Evolutionary conservation across 64 coral and sea anemone species (phyloP).

Genomic region (Stichodactyla mertensii): DNA sequence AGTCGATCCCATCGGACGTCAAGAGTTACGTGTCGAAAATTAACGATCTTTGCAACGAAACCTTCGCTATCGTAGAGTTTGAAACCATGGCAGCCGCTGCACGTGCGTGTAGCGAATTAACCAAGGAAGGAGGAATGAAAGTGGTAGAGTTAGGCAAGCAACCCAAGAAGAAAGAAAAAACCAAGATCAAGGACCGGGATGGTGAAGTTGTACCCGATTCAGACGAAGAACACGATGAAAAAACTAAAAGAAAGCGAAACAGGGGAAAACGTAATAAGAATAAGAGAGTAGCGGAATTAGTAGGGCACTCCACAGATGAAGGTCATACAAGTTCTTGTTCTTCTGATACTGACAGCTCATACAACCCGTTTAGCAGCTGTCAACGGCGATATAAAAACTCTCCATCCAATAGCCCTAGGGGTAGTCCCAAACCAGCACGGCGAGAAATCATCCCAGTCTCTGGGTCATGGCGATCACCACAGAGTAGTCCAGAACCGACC

Average conservation of each 20-base stretch:
- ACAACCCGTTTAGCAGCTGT: constrained; percentile 83
- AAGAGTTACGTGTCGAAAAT: constrained; percentile 61
- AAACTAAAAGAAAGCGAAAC: constrained; percentile 77
- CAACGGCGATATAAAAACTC: constrained; percentile 51
- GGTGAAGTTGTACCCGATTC: constrained; percentile 69
- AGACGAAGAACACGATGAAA: constrained; percentile 82
- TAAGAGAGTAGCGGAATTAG: constrained; percentile 71
- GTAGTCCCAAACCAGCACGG: constrained; percentile 4
- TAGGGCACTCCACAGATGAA: constrained; percentile 64
- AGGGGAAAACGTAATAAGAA: constrained; percentile 69
- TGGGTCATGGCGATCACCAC: constrained; percentile 43
- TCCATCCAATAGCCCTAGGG: constrained; percentile 22
- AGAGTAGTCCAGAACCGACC: constrained; percentile 73
- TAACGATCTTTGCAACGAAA: constrained; percentile 71
- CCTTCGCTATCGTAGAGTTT: constrained; percentile 83
- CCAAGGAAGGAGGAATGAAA: constrained; percentile 74
- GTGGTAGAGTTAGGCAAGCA: constrained; percentile 79
- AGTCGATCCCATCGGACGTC: constrained; percentile 68
- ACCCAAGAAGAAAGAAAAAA: constrained; percentile 66
- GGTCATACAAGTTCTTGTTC: constrained; percentile 78
- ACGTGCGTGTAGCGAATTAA: constrained; percentile 84
- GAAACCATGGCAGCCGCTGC: constrained; percentile 98
- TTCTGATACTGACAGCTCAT: constrained; percentile 92
- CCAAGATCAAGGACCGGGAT: constrained; percentile 52
- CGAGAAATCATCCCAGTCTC: not conserved